A percentile compares a stretch with the other conserved stretches of the same genome.
Conservation (phyloP, 1,140 invertebrate species). For the Monomorium pharaonis region DNA sequence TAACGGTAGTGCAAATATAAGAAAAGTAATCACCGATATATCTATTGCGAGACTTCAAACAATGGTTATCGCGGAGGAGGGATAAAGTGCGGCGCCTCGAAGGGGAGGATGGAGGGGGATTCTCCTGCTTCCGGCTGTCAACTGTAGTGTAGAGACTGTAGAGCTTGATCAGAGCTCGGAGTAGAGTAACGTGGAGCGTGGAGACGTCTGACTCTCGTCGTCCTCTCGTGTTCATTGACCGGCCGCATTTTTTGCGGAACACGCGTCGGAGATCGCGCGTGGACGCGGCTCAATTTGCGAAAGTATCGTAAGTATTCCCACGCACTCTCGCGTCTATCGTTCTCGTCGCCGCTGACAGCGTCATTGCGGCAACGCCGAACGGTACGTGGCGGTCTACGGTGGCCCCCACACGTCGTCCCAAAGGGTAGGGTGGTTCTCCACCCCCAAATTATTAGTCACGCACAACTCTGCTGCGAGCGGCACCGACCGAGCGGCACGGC, state of each 20-base stretch:
- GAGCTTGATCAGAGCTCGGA: constrained; percentile 15
- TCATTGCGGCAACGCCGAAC: constrained; percentile 40
- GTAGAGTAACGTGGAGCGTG: not conserved
- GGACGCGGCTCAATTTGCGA: constrained; percentile 19
- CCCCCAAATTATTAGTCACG: constrained; percentile 80
- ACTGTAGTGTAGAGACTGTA: constrained; percentile 33
- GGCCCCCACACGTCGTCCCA: constrained; percentile 30
- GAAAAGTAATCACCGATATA: not conserved
- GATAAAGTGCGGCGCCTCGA: constrained; percentile 13
- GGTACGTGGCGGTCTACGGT: not conserved
- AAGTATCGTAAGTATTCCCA: constrained; percentile 39
- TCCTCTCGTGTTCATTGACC: not conserved
- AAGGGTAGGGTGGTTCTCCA: constrained; percentile 78
- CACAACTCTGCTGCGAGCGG: constrained; percentile 46
- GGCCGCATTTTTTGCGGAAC: not conserved
- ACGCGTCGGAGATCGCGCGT: not conserved
- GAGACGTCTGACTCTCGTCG: not conserved
- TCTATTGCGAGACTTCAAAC: not conserved
- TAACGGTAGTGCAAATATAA: not conserved
- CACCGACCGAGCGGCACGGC: not conserved
- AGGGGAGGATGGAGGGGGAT: constrained; percentile 59
- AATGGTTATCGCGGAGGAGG: constrained; percentile 2
- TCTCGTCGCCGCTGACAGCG: not conserved
- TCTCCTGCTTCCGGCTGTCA: constrained; percentile 79
- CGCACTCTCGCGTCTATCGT: not conserved